Conservation (phyloP, 1,140 invertebrate species). For the Meloidogyne floridensis region DNA sequence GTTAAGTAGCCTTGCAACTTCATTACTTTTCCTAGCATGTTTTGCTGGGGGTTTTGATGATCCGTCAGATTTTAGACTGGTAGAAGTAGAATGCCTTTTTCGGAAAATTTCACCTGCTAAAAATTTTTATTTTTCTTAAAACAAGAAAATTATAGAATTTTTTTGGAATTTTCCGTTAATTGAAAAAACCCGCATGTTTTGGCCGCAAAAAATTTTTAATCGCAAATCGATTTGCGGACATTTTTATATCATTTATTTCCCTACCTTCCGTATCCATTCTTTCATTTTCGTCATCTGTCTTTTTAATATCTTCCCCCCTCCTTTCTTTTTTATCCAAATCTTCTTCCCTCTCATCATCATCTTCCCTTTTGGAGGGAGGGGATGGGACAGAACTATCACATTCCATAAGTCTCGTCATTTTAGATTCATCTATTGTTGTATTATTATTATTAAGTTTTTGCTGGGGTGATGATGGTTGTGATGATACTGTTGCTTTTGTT, state of each 20-base stretch:
- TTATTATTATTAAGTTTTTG: not conserved
- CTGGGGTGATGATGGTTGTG: not conserved
- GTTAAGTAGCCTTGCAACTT: conserved; percentile 46
- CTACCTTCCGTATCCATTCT: not conserved
- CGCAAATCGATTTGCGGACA: conserved; percentile 2
- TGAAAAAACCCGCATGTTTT: not conserved
- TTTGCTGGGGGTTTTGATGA: conserved; percentile 29
- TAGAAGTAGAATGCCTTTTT: conserved; percentile 18
- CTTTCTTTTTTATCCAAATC: not conserved
- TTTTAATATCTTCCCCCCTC: not conserved
- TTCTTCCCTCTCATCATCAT: conserved; percentile 5
- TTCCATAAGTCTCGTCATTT: conserved; percentile 41
- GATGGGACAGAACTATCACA: conserved; percentile 56
- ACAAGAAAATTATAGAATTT: no score
- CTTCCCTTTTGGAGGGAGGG: conserved; percentile 33
- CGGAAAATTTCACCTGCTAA: not conserved
- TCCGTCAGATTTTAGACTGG: conserved; percentile 20
- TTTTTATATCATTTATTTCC: not conserved
- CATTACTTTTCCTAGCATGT: conserved; percentile 47
- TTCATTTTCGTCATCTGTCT: not conserved
- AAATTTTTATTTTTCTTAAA: not conserved
- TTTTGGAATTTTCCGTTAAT: no score
- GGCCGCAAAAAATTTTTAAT: not conserved
- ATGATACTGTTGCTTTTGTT: not conserved
- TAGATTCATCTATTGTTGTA: conserved; percentile 13